Conservation (phyloP, 2,888 invertebrate species). For the Dendrolimus houi region DNA sequence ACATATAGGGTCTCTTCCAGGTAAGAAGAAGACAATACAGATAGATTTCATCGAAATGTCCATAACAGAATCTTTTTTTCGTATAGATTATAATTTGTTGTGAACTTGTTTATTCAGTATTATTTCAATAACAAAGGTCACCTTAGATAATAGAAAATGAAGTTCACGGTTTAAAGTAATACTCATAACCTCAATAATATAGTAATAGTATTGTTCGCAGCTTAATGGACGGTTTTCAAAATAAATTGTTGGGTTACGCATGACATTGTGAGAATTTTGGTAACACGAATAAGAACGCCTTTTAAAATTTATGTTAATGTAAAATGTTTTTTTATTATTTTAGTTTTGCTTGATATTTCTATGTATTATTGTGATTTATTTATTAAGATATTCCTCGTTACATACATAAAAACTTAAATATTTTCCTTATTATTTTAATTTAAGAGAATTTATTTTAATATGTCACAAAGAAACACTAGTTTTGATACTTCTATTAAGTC, state of each 20-base stretch:
- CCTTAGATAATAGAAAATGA: slow-evolving; percentile 15
- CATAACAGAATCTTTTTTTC: too few relatives aligned
- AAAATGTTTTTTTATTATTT: neutral
- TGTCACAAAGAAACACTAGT: neutral
- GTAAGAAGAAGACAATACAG: too few relatives aligned
- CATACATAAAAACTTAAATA: neutral
- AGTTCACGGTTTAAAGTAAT: slow-evolving; percentile 30
- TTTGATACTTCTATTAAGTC: too few relatives aligned
- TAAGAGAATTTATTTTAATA: neutral
- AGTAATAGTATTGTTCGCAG: neutral
- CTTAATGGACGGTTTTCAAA: neutral
- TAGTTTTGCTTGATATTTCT: neutral
- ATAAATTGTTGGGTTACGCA: neutral
- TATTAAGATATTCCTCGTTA: neutral
- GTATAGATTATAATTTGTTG: too few relatives aligned
- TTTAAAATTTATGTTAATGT: slow-evolving; percentile 4
- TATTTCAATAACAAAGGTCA: neutral
- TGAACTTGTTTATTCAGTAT: too few relatives aligned
- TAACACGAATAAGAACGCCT: neutral
- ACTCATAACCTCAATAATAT: slow-evolving; percentile 4
- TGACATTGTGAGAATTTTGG: slow-evolving; percentile 2
- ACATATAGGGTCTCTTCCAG: too few relatives aligned
- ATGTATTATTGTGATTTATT: neutral
- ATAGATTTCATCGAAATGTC: too few relatives aligned
- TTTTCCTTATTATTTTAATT: neutral